Base-by-base conservation (phyloP, 2,113 vertebrate species). In the Atherinomorus stipes region DNA sequence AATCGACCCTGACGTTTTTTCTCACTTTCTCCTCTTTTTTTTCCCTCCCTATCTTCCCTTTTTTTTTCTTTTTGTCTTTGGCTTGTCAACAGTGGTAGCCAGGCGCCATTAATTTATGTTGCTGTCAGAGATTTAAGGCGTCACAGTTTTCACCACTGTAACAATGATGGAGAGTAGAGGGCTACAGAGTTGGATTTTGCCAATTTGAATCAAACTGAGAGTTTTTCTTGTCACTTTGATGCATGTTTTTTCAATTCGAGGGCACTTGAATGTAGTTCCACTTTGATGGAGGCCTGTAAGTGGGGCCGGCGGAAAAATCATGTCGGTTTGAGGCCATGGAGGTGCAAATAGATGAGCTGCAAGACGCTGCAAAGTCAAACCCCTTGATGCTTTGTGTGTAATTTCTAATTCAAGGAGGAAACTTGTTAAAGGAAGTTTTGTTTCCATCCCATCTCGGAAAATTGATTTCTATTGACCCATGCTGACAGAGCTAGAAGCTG, bases 1-100 rank as follows among this genome's bases (percentile, higher is more conserved):
- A 97, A 98, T 96, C 96, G 95, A 95, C 96, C 95, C 94, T 95
- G 96, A 96, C 94, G 94, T 95, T 95, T 96, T 91, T 97, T 95
- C 93, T 84, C 58, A 34, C 76, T 80, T 76, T 83, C 62, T 82
- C 50, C 23, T 49, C 68, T 71, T 73, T 47, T 28, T 23, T 61
- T 50, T 26, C 18, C 2, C 23, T 79, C 0, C 11, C 40, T n/a
- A 13, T 42, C 15, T 50, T 47, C 26, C 93, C 91, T 95, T 88
- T 40, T 31, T 7, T n/a, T 52, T 23, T 23, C 18, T 52, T 18
- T 66, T 5, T 12, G 23, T 64, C 25, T 76, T 82, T 85, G 67
- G 79, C 80, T 76, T 54, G 78, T 87, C 88, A 69, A 80, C 79
- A 58, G 67, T 66, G 62, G 70, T 68, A 87, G 78, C 80, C 66